Evolutionary conservation across 1,140 invertebrate genomes (phyloP).

Genomic region (Cotesia chilonis): DNA sequence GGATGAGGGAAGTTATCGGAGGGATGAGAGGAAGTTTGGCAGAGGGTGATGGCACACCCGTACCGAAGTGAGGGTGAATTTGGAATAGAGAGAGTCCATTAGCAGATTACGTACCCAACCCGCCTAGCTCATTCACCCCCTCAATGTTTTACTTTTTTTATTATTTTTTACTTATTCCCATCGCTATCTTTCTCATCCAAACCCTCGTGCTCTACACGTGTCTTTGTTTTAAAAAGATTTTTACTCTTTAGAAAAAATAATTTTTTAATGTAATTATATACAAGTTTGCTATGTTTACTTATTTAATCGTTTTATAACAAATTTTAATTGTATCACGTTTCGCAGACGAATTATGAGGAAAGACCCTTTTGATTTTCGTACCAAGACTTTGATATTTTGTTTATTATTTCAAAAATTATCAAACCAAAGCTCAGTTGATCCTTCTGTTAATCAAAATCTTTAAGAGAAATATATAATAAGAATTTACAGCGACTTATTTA

Average conservation of each 20-base stretch:
- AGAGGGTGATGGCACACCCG: constrained; percentile 20
- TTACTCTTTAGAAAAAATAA: background rate
- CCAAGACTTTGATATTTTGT: too few species aligned
- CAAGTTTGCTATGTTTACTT: background rate
- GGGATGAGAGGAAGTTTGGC: constrained; percentile 34
- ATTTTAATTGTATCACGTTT: constrained; percentile 56
- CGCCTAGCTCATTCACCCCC: constrained; percentile 55
- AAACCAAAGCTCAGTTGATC: constrained; percentile 37
- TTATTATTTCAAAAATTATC: constrained; percentile 3
- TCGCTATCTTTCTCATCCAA: constrained; percentile 9
- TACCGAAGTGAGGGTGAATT: constrained; percentile 44
- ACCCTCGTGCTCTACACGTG: constrained; percentile 11
- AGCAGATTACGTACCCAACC: constrained; percentile 62
- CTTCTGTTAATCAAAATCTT: constrained; percentile 40
- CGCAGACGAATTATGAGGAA: background rate
- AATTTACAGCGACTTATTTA: constrained; percentile 23
- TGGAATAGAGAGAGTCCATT: constrained; percentile 57
- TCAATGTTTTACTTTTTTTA: constrained; percentile 46
- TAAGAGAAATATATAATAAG: constrained; percentile 13
- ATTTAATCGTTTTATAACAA: constrained; percentile 45
- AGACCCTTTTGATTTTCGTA: background rate
- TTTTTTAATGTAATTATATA: constrained; percentile 5
- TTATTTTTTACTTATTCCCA: constrained; percentile 28
- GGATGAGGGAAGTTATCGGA: constrained; percentile 48
- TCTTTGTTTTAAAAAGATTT: constrained; percentile 4